Base-by-base conservation (phyloP, 2,888 invertebrate genomes). In the Diaphora mendica region DNA sequence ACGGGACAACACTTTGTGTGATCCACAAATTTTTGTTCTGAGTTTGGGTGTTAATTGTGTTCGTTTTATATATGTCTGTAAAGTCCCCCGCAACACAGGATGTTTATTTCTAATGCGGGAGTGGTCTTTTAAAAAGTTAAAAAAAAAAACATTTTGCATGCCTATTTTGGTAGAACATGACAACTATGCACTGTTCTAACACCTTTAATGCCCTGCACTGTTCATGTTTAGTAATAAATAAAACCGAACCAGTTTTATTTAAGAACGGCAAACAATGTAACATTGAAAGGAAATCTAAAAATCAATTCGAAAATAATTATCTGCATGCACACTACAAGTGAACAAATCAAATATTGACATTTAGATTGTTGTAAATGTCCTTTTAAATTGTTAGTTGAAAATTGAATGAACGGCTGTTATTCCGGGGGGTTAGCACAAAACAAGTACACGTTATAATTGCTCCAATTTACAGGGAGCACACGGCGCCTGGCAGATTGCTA, bases 401-500 rank as follows among this genome's bases (percentile, higher is more conserved):
- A 72, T 74, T 78, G 79, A 70, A 70, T 65, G 67, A 70, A 70
- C 67, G 48, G 81, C 23, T 75, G 70, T 65, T 85, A 79, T 80
- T 76, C 72, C 68, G 48, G 72, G 82, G 75, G 70, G 79, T 76
- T 79, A 81, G 82, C 79, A 89, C 91, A 92, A 92, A 92, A 92
- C 91, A 91, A 88, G 79, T 85, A 86, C 85, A 84, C 85, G 79
- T 79, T 89, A 87, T 94, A 94, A 94, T 94, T 94, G 93, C 90
- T 89, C 88, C 93, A 93, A 94, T 94, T 93, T 93, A 91, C 88
- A 83, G 85, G 82, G 84, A 86, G 90, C 92, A 89, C 89, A 91
- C 83, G 82, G 85, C 85, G 78, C 81, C 85, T 81, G 84, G 86
- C 88, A 88, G 90, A 90, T 90, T 90, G 91, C 90, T 92, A 91